These are phyloP conservation scores for Phataginus tetradactyla DNA, from an alignment of 2,797 vertebrate genomes.

Conservation along the genomic window DNA sequence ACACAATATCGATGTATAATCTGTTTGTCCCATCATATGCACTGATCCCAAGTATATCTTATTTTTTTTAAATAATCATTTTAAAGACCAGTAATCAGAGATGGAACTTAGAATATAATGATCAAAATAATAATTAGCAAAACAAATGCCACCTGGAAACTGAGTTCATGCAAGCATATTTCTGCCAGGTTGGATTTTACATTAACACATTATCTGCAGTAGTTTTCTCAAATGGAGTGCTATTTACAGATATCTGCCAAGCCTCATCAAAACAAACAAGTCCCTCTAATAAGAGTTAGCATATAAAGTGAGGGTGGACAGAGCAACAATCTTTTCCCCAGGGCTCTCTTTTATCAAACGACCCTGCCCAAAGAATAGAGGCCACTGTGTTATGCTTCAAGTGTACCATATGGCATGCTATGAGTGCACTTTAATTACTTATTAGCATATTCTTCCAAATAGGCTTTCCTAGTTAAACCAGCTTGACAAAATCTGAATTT, in stretches of 20 bases:
- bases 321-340: conserved; percentile 85
- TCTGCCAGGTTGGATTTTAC: conserved; percentile 72
- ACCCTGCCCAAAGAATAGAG: conserved; percentile 84
- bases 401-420: conserved; percentile 89
- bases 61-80: conserved; percentile 7
- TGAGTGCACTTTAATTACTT: conserved; percentile 87
- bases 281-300: conserved; percentile 76
- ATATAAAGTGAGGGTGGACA: conserved; percentile 83
- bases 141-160: conserved; percentile 22
- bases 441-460: conserved; percentile 89
- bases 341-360: conserved; percentile 83
- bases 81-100: conserved; percentile 34
- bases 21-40: conserved; percentile 11
- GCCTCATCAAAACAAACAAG: conserved; percentile 75
- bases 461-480: conserved; percentile 84
- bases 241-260: conserved; percentile 81
- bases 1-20: conserved; percentile 38
- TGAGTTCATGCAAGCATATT: conserved; percentile 38
- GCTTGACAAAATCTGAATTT: conserved; percentile 86
- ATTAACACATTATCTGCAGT: conserved; percentile 62
- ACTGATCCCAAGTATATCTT: conserved; percentile 34
- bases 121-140: conserved; percentile 65
- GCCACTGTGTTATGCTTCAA: conserved; percentile 86
- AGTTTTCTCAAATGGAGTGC: conserved; percentile 72
- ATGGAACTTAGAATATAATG: conserved; percentile 66